Percentiles rank a stretch among this genome's conserved stretches.
These are phyloP conservation scores for Dolichoris vasculosae DNA, from an alignment of 1,140 invertebrate species.

Conservation along the genomic window DNA sequence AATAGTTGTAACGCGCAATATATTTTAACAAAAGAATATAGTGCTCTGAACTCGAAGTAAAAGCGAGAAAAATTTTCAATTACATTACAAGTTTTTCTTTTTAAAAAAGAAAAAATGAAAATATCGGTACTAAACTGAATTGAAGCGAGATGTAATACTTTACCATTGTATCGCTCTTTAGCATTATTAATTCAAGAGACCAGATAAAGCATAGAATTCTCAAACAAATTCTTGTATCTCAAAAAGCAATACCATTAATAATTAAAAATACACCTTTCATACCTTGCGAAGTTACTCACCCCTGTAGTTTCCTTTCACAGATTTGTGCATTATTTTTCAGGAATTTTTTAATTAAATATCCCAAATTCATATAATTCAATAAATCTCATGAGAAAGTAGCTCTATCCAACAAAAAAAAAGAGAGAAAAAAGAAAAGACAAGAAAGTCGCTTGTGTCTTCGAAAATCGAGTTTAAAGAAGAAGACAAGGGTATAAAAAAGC, in stretches of 20 bases:
- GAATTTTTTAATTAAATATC: conserved; percentile 51
- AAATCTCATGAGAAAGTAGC: conserved; percentile 19
- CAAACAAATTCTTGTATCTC: conserved; percentile 43
- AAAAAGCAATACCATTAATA: conserved; percentile 52
- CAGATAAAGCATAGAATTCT: conserved; percentile 1
- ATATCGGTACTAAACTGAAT: not conserved
- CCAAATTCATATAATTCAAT: conserved; percentile 44
- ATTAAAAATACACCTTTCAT: conserved; percentile 47
- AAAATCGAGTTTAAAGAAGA: conserved; percentile 41
- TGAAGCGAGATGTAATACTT: not conserved
- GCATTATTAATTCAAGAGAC: conserved; percentile 32
- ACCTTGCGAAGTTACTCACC: not conserved
- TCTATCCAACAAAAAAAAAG: not conserved
- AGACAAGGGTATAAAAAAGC: conserved; percentile 32
- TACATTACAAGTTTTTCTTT: too few relatives aligned
- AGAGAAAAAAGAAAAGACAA: not conserved
- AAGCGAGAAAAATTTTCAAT: too few relatives aligned
- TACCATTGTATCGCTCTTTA: not conserved
- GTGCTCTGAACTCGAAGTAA: too few relatives aligned
- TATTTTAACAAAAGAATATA: too few relatives aligned
- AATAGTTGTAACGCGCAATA: too few relatives aligned
- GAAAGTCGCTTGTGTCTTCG: not conserved
- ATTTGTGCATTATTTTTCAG: not conserved
- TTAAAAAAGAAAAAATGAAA: not conserved
- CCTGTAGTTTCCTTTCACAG: not conserved